phyloP scores from a whole-genome alignment of 1,140 invertebrate species.

The Micrasema longulum region DNA sequence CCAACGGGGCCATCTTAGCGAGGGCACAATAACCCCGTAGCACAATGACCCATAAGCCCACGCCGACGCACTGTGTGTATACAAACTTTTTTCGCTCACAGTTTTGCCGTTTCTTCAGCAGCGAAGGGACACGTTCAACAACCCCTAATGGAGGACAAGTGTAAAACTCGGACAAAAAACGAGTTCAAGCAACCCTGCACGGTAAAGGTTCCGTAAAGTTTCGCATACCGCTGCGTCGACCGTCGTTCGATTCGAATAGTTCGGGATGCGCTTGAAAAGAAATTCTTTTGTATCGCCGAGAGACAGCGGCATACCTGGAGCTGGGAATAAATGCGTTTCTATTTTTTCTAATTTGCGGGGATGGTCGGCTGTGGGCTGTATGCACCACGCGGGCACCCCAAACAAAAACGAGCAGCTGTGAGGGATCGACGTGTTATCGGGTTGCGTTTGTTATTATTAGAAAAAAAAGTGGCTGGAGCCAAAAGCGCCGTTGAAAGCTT shows the following conservation, averaged over 20 bases:
- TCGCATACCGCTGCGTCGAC: slow-evolving; percentile 29
- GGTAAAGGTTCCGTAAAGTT: slow-evolving; percentile 30
- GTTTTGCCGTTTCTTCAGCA: slow-evolving; percentile 36
- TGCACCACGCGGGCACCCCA: not conserved
- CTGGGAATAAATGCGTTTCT: slow-evolving; percentile 16
- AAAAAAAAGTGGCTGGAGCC: slow-evolving; percentile 28
- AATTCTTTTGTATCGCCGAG: slow-evolving; percentile 25
- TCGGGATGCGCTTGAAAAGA: slow-evolving; percentile 36
- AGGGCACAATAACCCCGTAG: slow-evolving; percentile 51
- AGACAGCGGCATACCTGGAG: slow-evolving; percentile 31
- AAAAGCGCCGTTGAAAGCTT: slow-evolving; percentile 28
- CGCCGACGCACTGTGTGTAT: slow-evolving; percentile 15
- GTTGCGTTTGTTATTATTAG: slow-evolving; percentile 15
- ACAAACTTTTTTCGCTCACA: slow-evolving; percentile 24
- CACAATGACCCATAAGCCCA: slow-evolving; percentile 52
- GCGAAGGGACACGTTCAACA: slow-evolving; percentile 49
- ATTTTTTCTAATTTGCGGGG: slow-evolving; percentile 13
- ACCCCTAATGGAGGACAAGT: slow-evolving; percentile 50
- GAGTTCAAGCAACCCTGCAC: slow-evolving; percentile 50
- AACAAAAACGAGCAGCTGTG: slow-evolving; percentile 31
- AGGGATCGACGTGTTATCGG: slow-evolving; percentile 22
- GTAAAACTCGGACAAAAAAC: slow-evolving; percentile 48
- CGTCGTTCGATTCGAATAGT: slow-evolving; percentile 30
- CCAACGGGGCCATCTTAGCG: slow-evolving; percentile 17
- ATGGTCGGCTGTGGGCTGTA: too few relatives aligned